phyloP scores from a whole-genome alignment of 2,797 vertebrate species.

The Hippoglossus hippoglossus region DNA sequence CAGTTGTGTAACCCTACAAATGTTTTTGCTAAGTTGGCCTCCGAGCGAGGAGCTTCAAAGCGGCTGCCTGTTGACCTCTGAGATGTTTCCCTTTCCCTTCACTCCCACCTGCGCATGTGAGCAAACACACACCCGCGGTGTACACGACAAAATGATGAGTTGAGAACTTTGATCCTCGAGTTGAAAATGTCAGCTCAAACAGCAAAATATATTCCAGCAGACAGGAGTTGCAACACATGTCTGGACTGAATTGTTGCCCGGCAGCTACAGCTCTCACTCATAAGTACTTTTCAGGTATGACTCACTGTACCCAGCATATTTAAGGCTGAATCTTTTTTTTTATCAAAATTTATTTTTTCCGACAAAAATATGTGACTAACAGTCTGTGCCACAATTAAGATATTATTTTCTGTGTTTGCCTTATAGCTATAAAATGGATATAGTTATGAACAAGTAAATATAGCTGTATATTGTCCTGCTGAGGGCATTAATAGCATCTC shows the following conservation, averaged over 20 bases:
- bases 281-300: slow-evolving; percentile 37
- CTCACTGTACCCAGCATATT: slow-evolving; percentile 12
- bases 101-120: not conserved
- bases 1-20: slow-evolving; percentile 2
- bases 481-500: slow-evolving; percentile 61
- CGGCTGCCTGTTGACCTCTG: slow-evolving; percentile 27
- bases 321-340: not conserved
- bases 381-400: not conserved
- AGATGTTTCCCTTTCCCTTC: slow-evolving; percentile 25
- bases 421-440: slow-evolving; percentile 30
- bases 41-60: slow-evolving; percentile 18
- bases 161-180: slow-evolving; percentile 51
- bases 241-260: slow-evolving; percentile 18
- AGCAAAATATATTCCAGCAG: slow-evolving; percentile 34
- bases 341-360: slow-evolving; percentile 7
- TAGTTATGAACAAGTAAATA: slow-evolving; percentile 29
- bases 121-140: slow-evolving; percentile 18
- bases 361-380: slow-evolving; percentile 16
- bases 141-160: slow-evolving; percentile 54
- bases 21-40: slow-evolving; percentile 19
- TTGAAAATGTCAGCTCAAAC: slow-evolving; percentile 55
- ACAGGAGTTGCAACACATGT: slow-evolving; percentile 30
- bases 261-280: slow-evolving; percentile 34
- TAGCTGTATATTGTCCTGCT: slow-evolving; percentile 21
- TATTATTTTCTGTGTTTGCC: slow-evolving; percentile 19